phyloP scores from a whole-genome alignment of 2,113 vertebrate species.

The Brachypodius melanocephalos region DNA sequence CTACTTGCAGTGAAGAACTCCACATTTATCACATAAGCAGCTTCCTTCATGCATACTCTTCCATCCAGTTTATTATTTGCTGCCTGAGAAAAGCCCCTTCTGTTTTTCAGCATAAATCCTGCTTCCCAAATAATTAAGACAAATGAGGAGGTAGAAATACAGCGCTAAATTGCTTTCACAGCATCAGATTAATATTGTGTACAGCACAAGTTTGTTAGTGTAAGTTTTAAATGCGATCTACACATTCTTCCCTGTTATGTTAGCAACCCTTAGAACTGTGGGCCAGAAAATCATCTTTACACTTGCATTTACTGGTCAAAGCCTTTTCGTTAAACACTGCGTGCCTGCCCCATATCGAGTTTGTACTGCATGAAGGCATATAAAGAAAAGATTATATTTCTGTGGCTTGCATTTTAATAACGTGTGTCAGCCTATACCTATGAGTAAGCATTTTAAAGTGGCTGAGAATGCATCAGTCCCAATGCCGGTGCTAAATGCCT shows the following conservation, averaged over 20 bases:
- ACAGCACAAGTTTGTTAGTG: slow-evolving; percentile 72
- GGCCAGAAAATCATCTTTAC: slow-evolving; percentile 48
- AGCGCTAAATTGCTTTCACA: slow-evolving; percentile 80
- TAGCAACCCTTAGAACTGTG: slow-evolving; percentile 44
- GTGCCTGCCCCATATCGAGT: slow-evolving; percentile 61
- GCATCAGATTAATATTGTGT: slow-evolving; percentile 75
- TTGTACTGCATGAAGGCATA: slow-evolving; percentile 70
- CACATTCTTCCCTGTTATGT: slow-evolving; percentile 61
- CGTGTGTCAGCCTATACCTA: slow-evolving; percentile 68
- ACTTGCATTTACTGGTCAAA: slow-evolving; percentile 54
- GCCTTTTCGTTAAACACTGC: not conserved
- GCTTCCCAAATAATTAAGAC: slow-evolving; percentile 81
- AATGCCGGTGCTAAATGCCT: slow-evolving; percentile 72
- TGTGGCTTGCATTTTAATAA: slow-evolving; percentile 69
- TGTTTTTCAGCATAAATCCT: slow-evolving; percentile 70
- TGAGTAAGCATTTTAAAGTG: slow-evolving; percentile 65
- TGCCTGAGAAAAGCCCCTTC: slow-evolving; percentile 74
- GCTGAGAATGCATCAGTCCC: slow-evolving; percentile 70
- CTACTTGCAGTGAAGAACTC: slow-evolving; percentile 73
- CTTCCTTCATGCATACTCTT: slow-evolving; percentile 57
- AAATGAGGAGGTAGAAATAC: slow-evolving; percentile 83
- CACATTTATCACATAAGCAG: slow-evolving; percentile 72
- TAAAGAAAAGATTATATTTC: slow-evolving; percentile 53
- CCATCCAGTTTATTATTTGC: slow-evolving; percentile 73
- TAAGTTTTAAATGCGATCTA: slow-evolving; percentile 65